Evolutionary conservation across 2,797 vertebrate species (phyloP).

Genomic region (Typhlichthys subterraneus): DNA sequence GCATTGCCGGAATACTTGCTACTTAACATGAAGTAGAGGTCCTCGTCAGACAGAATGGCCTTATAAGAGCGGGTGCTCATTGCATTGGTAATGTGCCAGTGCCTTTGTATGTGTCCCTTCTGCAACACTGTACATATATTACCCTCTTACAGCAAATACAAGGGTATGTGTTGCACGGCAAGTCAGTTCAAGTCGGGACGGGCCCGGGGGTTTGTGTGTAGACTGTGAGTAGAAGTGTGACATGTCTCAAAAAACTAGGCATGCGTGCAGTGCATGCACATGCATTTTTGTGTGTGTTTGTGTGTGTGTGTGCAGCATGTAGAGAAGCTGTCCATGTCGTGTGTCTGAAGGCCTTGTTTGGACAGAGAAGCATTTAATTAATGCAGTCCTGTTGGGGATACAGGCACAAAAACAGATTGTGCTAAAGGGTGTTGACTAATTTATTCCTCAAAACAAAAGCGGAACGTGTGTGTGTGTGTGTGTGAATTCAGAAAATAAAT

Average conservation of each 20-base stretch:
- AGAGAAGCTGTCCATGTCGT: conserved; percentile 42
- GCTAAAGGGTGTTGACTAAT: conserved; percentile 43
- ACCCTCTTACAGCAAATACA: too few species aligned
- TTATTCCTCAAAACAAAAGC: conserved; percentile 48
- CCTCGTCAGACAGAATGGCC: too few species aligned
- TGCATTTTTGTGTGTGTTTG: conserved; percentile 3
- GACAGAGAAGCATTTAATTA: conserved; percentile 59
- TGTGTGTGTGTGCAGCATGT: conserved; percentile 26
- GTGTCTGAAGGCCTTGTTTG: conserved; percentile 19
- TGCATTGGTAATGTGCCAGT: too few species aligned
- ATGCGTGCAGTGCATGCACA: conserved; percentile 24
- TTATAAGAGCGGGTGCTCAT: too few species aligned
- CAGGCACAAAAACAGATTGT: conserved; percentile 21
- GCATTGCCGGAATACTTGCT: too few species aligned
- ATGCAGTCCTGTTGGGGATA: conserved; percentile 44
- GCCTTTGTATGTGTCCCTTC: too few species aligned
- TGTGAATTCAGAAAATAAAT: background rate
- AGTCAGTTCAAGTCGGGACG: too few species aligned
- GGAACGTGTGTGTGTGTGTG: conserved; percentile 8
- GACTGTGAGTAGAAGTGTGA: background rate
- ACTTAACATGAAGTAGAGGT: too few species aligned
- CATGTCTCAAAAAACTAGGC: background rate
- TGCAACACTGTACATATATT: too few species aligned
- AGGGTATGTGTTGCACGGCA: too few species aligned
- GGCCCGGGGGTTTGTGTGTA: background rate